phyloP scores from a whole-genome alignment of 2,113 vertebrate genomes.

The Hiodon tergisus region DNA sequence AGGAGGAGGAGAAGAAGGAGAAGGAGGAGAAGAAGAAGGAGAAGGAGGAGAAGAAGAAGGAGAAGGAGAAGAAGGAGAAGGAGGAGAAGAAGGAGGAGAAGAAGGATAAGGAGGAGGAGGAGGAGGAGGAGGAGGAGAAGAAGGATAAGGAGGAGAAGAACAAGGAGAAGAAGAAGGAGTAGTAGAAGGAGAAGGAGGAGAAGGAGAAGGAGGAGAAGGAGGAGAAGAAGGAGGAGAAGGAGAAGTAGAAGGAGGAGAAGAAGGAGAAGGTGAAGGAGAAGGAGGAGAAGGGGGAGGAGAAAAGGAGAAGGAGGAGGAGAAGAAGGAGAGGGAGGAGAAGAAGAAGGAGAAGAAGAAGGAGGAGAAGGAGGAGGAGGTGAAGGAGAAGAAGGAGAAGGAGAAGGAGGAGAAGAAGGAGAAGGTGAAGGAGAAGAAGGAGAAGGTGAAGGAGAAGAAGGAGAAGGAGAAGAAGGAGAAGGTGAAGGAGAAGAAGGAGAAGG shows the following conservation, averaged over 20 bases:
- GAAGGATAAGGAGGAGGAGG: conserved; percentile 3
- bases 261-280: conserved; percentile 27
- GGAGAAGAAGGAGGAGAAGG: too few species aligned
- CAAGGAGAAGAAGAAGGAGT: not conserved
- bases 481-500: too few species aligned
- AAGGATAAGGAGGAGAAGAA: not conserved
- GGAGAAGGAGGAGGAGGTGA: too few species aligned
- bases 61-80: conserved; percentile 2
- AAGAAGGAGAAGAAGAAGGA: too few species aligned
- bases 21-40: conserved; percentile 24
- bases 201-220: conserved; percentile 22
- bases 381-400: not conserved
- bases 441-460: not conserved
- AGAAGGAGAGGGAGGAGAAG: too few species aligned
- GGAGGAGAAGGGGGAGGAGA: too few species aligned
- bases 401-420: conserved; percentile 15
- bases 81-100: conserved; percentile 16
- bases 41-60: not conserved
- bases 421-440: conserved; percentile 15
- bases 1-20: conserved; percentile 14
- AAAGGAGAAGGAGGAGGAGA: too few species aligned
- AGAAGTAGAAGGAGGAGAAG: not conserved
- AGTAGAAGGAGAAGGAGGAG: not conserved
- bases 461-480: too few species aligned
- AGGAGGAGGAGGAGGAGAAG: conserved; percentile 17